Evolutionary conservation across 2,888 invertebrate species (phyloP).

Genomic region (Barypeithes pellucidus): DNA sequence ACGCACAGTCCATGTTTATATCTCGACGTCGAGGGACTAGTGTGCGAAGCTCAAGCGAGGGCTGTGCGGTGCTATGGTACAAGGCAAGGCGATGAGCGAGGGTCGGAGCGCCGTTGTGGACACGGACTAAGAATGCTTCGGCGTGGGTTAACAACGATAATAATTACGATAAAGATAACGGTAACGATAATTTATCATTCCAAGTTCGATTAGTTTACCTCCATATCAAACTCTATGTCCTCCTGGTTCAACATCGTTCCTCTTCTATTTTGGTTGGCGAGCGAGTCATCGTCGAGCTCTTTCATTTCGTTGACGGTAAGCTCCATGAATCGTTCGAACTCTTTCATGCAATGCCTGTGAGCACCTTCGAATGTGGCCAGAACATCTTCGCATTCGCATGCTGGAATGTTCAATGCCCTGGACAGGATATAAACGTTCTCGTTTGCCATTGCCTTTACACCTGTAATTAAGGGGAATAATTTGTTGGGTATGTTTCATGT

Average conservation of each 20-base stretch:
- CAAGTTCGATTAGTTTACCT: neutral
- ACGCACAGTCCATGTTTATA: too few species aligned
- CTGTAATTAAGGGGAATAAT: slow-evolving; percentile 42
- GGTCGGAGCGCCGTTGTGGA: too few species aligned
- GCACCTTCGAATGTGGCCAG: slow-evolving; percentile 61
- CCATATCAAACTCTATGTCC: slow-evolving; percentile 14
- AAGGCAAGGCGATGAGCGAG: too few species aligned
- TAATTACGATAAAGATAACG: too few species aligned
- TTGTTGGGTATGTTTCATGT: too few species aligned
- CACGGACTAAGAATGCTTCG: too few species aligned
- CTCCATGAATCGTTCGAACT: slow-evolving; percentile 51
- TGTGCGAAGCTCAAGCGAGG: too few species aligned
- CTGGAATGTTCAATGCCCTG: slow-evolving; percentile 58
- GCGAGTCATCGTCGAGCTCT: slow-evolving; percentile 32
- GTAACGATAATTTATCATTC: too few species aligned
- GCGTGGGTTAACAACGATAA: too few species aligned
- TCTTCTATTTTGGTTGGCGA: neutral
- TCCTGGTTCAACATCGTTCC: slow-evolving; percentile 32
- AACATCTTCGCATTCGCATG: slow-evolving; percentile 64
- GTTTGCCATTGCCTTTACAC: slow-evolving; percentile 63
- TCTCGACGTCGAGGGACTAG: too few species aligned
- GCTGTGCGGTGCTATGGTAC: too few species aligned
- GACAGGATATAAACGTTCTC: slow-evolving; percentile 65
- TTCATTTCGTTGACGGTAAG: slow-evolving; percentile 45
- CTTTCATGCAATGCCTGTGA: slow-evolving; percentile 61